Percentiles rank a stretch among this genome's conserved stretches.
These are phyloP conservation scores for Mesocentrotus franciscanus DNA, from an alignment of 53 echinoderm and acorn worm species.

Conservation along the genomic window DNA sequence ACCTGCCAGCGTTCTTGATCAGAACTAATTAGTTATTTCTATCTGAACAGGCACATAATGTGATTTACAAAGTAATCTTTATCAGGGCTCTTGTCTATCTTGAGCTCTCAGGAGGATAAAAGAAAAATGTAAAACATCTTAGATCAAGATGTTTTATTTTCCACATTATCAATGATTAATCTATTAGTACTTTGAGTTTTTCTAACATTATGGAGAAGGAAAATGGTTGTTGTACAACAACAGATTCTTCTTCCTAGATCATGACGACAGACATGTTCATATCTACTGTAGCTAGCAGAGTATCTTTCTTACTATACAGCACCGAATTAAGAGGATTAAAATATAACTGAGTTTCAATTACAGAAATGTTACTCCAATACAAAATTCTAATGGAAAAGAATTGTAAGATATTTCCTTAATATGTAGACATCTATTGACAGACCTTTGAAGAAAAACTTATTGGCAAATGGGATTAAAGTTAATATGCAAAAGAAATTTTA, in stretches of 20 bases:
- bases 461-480: too few species aligned
- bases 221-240: not conserved
- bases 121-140: not conserved
- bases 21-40: conserved; percentile 18
- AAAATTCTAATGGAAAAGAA: not conserved
- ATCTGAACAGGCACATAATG: not conserved
- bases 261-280: not conserved
- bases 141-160: not conserved
- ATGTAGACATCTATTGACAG: too few species aligned
- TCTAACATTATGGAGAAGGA: not conserved
- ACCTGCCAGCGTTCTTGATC: not conserved
- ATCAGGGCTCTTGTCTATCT: not conserved
- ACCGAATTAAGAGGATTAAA: not conserved
- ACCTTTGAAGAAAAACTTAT: too few species aligned
- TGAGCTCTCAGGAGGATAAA: not conserved
- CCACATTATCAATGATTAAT: not conserved
- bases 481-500: too few species aligned
- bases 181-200: not conserved
- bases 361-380: not conserved
- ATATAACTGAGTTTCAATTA: not conserved
- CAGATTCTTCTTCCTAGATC: not conserved
- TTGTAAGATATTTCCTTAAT: too few species aligned
- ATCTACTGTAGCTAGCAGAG: conserved; percentile 36
- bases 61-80: conserved; percentile 8
- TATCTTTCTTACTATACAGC: not conserved